Base-by-base conservation (phyloP, 2,797 vertebrate species). In the Malacoraja senta region DNA sequence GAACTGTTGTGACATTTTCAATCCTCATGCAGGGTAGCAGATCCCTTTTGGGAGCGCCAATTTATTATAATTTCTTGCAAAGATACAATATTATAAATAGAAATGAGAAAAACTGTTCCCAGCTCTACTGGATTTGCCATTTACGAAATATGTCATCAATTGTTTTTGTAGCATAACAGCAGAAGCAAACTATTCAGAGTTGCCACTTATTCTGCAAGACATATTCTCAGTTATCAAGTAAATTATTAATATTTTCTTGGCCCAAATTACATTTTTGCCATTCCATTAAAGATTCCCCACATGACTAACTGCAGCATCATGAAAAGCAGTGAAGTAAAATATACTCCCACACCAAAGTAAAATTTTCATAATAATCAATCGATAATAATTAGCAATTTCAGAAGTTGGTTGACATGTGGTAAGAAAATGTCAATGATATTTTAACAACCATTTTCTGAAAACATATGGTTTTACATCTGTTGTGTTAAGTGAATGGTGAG, bases 61-160 rank as follows among this genome's bases (percentile, higher is more conserved):
- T 91, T 91, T 44, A 91, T 91, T 2, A 53, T 72, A 21, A 72
- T 91, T 91, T 91, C 90, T 38, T 72, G 90, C 68, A 74, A 21
- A 44, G 13, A 32, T 3, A 71, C 68, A 53, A 35, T 7, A 10
- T 29, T 91, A 91, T 74, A 91, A 91, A 91, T 91, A 91, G 68
- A 74, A 74, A 53, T 44, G 90, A 35, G 35, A 68, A 44, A 91
- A 91, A 44, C 68, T 38, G 10, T 26, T 91, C 68, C 24, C 24
- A 26, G 65, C 68, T 53, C 71, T 7, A 44, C 68, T 91, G 29
- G 83, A n/a, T 65, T 32, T 86, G 83, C 58, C 29, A 15, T 86
- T 86, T 86, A 7, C 32, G 83, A 63, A 86, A 65, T 65, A 86
- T 86, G 61, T 86, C 83, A 86, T 86, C 61, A 13, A 65, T 19